Base-by-base conservation (phyloP, 2,888 invertebrate species). In the Ceriagrion tenellum region DNA sequence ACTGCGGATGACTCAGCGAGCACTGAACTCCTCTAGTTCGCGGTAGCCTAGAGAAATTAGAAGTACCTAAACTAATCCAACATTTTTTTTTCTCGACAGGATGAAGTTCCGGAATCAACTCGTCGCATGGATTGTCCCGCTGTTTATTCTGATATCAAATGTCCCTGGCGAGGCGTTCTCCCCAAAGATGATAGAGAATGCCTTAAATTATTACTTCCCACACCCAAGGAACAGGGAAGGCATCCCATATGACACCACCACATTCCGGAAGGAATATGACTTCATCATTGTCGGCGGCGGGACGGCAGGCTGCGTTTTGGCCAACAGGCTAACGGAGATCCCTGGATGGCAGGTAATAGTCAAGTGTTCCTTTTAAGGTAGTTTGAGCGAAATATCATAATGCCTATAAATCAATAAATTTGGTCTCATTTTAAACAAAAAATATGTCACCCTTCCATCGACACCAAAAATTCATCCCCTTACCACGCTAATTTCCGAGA, bases 211-310 rank as follows among this genome's bases (percentile, higher is more conserved):
- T n/a, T 93, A 93, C 69, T 63, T 47, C 69, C 40, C 93, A 0
- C 69, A 74, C 13, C 93, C 90, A 2, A 90, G 74, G 55, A 16
- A 95, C 69, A 47, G 59, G 3, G 95, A 95, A n/a, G 95, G 95
- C 47, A 47, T 95, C 30, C 90, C 95, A 23, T 81, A 91, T 23
- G 90, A 95, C 55, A 95, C 95, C 40, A 69, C 6, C 20, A 91
- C 0, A n/a, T 26, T 95, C 30, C 55, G 97, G 97, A 96, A 69
- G 96, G 90, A 95, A 69, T 98, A 98, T 96, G 98, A 98, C 96
- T 98, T 98, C 96, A 97, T 98, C 8, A 97, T 98, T 47, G 97
- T 98, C 0, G 98, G 98, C 0, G 98, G 98, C 0, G 98, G 98
- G 0, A 98, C 98, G 0, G 98, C 98, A 0, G 98, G 98, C 0